Conservation (phyloP, 2,888 invertebrate species). For the Drosophila cracens region DNA sequence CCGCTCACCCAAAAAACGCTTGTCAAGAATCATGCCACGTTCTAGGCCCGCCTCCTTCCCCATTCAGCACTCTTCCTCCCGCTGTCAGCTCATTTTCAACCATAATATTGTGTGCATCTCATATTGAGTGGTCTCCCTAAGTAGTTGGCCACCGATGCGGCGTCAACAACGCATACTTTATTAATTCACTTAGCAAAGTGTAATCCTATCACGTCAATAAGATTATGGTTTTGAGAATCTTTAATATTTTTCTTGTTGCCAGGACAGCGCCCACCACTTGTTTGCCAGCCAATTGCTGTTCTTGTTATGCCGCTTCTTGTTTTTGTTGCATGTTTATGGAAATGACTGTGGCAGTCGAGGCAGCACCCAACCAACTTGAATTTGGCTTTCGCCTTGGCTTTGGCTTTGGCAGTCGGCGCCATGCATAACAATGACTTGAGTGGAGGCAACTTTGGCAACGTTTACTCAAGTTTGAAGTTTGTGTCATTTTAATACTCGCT, state of each 20-base stretch:
- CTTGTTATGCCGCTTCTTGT: conserved; percentile 13
- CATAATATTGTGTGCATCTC: conserved; percentile 76
- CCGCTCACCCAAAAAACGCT: conserved; percentile 2
- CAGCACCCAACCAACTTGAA: conserved; percentile 41
- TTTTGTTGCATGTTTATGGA: conserved; percentile 67
- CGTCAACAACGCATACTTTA: conserved; percentile 67
- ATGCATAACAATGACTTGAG: conserved; percentile 80
- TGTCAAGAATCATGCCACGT: conserved; percentile 76
- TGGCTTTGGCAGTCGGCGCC: conserved; percentile 65
- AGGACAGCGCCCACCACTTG: conserved; percentile 5
- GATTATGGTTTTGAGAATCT: conserved; percentile 82
- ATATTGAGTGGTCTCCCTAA: conserved; percentile 76
- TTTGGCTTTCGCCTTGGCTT: conserved; percentile 51
- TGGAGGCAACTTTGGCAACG: conserved; percentile 28
- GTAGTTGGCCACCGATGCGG: conserved; percentile 69
- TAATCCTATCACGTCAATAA: conserved; percentile 81
- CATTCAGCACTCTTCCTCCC: background rate
- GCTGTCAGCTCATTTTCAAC: conserved; percentile 55
- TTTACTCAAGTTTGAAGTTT: conserved; percentile 45
- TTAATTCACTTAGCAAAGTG: conserved; percentile 82
- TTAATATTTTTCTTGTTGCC: conserved; percentile 72
- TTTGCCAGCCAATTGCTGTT: conserved; percentile 17
- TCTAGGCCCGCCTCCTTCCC: conserved; percentile 3
- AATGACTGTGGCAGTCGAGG: conserved; percentile 54
- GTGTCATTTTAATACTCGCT: conserved; percentile 59